phyloP scores from a whole-genome alignment of 2,113 vertebrate genomes.

The Scophthalmus maximus region DNA sequence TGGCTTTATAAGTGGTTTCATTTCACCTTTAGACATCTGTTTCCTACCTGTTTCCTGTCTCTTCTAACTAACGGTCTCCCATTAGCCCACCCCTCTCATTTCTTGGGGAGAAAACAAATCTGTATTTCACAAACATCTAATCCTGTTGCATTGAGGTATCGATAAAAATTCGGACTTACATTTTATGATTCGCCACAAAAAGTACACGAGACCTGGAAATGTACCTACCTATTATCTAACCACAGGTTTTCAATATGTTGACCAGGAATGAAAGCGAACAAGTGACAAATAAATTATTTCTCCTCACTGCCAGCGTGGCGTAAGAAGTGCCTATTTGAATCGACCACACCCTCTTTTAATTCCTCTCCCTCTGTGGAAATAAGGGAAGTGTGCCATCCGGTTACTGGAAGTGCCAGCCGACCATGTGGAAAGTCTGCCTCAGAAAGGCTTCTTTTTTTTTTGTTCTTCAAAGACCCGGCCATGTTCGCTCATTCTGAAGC shows the following conservation, averaged over 20 bases:
- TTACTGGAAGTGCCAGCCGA: conserved; percentile 63
- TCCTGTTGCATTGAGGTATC: neutral
- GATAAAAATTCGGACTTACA: conserved; percentile 20
- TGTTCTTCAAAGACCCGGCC: neutral
- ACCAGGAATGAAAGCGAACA: conserved; percentile 5
- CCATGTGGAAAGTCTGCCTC: conserved; percentile 69
- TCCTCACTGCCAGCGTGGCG: conserved; percentile 8
- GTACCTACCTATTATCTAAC: neutral
- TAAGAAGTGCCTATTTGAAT: conserved; percentile 35
- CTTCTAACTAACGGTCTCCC: too few species aligned
- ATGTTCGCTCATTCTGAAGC: conserved; percentile 1
- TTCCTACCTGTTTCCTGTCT: too few species aligned
- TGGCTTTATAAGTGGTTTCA: too few species aligned
- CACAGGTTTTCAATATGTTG: conserved; percentile 8
- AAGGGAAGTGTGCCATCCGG: conserved; percentile 52
- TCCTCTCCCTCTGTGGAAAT: conserved; percentile 43
- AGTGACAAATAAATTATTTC: conserved; percentile 21
- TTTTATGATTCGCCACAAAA: conserved; percentile 17
- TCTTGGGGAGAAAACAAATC: too few species aligned
- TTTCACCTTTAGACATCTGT: too few species aligned
- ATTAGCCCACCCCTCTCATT: too few species aligned
- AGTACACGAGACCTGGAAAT: neutral
- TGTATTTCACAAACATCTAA: neutral
- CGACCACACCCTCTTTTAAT: conserved; percentile 49
- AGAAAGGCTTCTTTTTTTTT: conserved; percentile 45